Evolutionary conservation across 2,888 invertebrate species (phyloP), one percentile per base, ranked within the genome.

Genomic region (Dorcus hopei): DNA sequence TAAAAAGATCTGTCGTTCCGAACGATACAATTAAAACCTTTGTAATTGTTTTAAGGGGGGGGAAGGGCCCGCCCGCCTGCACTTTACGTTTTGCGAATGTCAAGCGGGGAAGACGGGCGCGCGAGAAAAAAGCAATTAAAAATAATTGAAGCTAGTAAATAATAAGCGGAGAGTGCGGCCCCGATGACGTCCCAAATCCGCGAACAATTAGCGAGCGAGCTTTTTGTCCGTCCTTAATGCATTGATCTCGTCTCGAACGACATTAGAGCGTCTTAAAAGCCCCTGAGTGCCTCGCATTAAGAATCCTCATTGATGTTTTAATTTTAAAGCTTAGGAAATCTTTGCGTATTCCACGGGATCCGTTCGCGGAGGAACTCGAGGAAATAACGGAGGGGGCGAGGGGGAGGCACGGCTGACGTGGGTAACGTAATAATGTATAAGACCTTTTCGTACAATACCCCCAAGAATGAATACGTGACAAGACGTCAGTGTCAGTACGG

Each of bases 101-200:
- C 39, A 26, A 19, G 6, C 9, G 42, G 14, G 9, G 41, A 19
- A 52, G 26, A 33, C 26, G 54, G 26, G 26, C 6, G 26, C 26
- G 26, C 26, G 47, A 19, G 19, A 43, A 42, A 38, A 64, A 61
- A 62, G 61, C 64, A 65, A 65, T 65, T 65, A 65, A 65, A 65
- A 65, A 64, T 64, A 64, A 65, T 64, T 65, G 62, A 64, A 54
- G 54, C 62, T 58, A 62, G 59, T 60, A 64, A 61, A 62, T 64
- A 65, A 64, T 65, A 64, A 65, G 65, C 62, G 61, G 26, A 33
- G 26, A 33, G 26, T 33, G 26, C 26, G 26, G 14, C 26, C 26
- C 26, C 59, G 60, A 61, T 62, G 45, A 45, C 45, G 16, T 45
- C 23, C 26, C 45, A 45, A 19, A 45, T 45, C 45, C 45, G 9